These are phyloP conservation scores for Parazoanthus swiftii DNA, from an alignment of 92 coral and sea anemone genomes.

Conservation along the genomic window DNA sequence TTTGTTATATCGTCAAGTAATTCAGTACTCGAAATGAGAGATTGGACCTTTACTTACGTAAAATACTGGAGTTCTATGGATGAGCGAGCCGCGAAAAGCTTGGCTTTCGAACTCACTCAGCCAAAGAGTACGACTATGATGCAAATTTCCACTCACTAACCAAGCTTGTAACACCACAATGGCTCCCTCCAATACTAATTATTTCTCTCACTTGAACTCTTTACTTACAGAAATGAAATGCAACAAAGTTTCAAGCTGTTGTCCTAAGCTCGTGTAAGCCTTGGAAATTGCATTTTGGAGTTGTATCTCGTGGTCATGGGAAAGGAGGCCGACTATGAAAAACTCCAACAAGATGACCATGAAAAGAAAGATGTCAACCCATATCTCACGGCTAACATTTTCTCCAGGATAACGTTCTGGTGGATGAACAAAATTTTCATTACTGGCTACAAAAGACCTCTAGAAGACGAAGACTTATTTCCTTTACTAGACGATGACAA, in stretches of 20 bases:
- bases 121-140: background rate
- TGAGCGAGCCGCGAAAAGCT: background rate
- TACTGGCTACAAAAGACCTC: conserved; percentile 76
- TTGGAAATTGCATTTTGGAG: background rate
- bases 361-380: conserved; percentile 72
- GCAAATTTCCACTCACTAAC: background rate
- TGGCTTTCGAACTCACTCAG: background rate
- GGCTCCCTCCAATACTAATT: background rate
- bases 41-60: too few species aligned
- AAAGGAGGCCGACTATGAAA: conserved; percentile 60
- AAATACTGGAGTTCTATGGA: background rate
- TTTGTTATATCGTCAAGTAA: too few species aligned
- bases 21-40: too few species aligned
- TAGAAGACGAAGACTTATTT: conserved; percentile 79
- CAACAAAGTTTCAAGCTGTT: background rate
- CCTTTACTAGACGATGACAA: conserved; percentile 84
- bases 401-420: conserved; percentile 76
- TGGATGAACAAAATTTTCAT: conserved; percentile 91
- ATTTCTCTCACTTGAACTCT: background rate
- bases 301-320: conserved; percentile 55
- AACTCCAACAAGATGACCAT: conserved; percentile 64
- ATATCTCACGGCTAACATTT: conserved; percentile 69
- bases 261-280: conserved; percentile 21
- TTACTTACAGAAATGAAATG: conserved; percentile 21
- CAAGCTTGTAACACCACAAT: background rate